Base-by-base conservation (phyloP, 2,113 vertebrate species). In the Atractosteus spatula region DNA sequence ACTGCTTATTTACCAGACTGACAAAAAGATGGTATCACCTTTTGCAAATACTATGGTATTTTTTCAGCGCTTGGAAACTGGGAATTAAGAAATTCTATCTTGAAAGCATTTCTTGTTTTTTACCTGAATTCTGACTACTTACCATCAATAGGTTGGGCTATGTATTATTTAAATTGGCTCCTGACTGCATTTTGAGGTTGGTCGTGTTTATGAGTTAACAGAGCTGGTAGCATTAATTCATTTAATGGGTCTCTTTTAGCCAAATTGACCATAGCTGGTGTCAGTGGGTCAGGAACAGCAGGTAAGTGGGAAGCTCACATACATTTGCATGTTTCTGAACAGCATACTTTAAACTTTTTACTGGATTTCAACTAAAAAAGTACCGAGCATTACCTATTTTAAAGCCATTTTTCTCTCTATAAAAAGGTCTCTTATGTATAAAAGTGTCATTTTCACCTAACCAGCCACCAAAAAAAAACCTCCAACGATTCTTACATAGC, bases 271-370 rank as follows among this genome's bases (percentile, higher is more conserved):
- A 72, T 45, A 63, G 68, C 68, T 55, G 72, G 71, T 55, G 67
- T 70, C 72, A 75, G 74, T 69, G 68, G 78, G 77, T 77, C 74
- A 75, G 45, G 29, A n/a, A 68, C 45, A 74, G 64, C 68, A 72
- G 69, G 76, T 84, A 79, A 79, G 63, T 64, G 47, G 71, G 62
- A 73, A 67, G 65, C 76, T 80, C 76, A 75, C 72, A 70, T 81
- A 76, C 72, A 77, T 83, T 83, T 81, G 65, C 72, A 78, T 69
- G 71, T 81, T 79, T 55, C 55, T 64, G 57, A 79, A 67, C 71
- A 72, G 74, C 56, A 62, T 71, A 72, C 69, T 74, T 81, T 57
- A 66, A 44, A 45, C 42, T 7, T 2, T 29, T 29, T 29, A 29
- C 29, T 29, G 29, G 29, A 29, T 29, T 29, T 29, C 29, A 29